Percentiles rank a stretch among this genome's conserved stretches.
Evolutionary conservation across 1,140 invertebrate species (phyloP).

Genomic region (Eueides isabella): DNA sequence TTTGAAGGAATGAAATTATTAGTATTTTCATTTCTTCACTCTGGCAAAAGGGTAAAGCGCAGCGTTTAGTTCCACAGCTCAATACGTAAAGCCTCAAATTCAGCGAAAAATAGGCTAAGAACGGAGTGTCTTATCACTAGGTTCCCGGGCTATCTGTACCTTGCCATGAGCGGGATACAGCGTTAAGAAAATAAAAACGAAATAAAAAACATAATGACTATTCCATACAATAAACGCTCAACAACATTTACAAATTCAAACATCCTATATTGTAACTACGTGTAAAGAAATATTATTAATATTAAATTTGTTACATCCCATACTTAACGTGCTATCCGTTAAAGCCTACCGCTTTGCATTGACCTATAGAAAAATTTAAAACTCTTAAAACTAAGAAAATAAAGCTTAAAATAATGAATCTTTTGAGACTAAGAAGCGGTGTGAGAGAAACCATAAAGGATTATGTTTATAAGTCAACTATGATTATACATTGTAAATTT

Average conservation of each 20-base stretch:
- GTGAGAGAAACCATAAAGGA: constrained; percentile 30
- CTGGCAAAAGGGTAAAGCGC: too few relatives aligned
- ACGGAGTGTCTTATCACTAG: too few relatives aligned
- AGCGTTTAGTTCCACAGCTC: too few relatives aligned
- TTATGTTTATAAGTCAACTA: constrained; percentile 35
- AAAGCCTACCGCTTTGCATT: constrained; percentile 30
- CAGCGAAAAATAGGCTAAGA: too few relatives aligned
- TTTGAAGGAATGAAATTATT: too few relatives aligned
- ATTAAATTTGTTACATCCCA: constrained; percentile 79
- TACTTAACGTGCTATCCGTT: constrained; percentile 70
- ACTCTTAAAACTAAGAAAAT: neutral
- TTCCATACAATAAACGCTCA: neutral
- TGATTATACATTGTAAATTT: constrained; percentile 42
- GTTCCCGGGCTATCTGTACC: too few relatives aligned
- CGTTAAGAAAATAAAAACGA: too few relatives aligned
- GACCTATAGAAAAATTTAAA: neutral
- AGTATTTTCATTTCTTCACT: too few relatives aligned
- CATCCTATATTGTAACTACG: constrained; percentile 53
- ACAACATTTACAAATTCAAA: constrained; percentile 1
- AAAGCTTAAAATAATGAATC: constrained; percentile 23
- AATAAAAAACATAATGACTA: too few relatives aligned
- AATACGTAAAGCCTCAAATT: too few relatives aligned
- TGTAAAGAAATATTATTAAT: constrained; percentile 74
- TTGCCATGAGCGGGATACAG: too few relatives aligned
- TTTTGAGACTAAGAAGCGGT: neutral